phyloP scores from a whole-genome alignment of 2,113 vertebrate species.

The Pelecanoides urinatrix region DNA sequence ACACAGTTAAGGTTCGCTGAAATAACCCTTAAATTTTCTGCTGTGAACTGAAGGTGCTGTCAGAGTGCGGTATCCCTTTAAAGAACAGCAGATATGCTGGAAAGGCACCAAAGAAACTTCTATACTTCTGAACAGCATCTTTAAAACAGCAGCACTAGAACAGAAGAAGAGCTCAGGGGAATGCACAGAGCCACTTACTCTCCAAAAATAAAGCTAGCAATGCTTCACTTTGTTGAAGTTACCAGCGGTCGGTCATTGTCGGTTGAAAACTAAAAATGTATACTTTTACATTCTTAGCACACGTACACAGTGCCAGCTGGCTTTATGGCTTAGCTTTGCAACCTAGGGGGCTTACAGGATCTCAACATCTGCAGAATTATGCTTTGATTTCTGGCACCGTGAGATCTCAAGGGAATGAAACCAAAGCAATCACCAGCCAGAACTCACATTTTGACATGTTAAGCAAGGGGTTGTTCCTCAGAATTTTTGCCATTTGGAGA shows the following conservation, averaged over 20 bases:
- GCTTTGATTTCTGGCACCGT: conserved; percentile 69
- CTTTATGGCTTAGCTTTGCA: conserved; percentile 46
- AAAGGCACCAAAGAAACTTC: conserved; percentile 41
- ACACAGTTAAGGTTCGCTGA: background rate
- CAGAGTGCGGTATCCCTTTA: conserved; percentile 2
- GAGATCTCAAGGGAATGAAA: conserved; percentile 54
- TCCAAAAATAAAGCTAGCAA: conserved; percentile 34
- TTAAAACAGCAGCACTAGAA: conserved; percentile 51
- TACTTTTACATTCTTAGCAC: conserved; percentile 68
- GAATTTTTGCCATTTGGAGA: conserved; percentile 64
- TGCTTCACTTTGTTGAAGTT: conserved; percentile 51
- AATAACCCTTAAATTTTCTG: conserved; percentile 21
- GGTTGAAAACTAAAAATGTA: conserved; percentile 67
- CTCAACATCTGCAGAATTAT: conserved; percentile 70
- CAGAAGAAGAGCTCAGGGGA: conserved; percentile 38
- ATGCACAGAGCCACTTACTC: conserved; percentile 32
- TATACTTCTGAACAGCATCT: conserved; percentile 33
- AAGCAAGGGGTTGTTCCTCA: conserved; percentile 55
- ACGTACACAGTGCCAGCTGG: conserved; percentile 54
- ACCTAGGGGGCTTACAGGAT: conserved; percentile 62
- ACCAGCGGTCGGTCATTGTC: conserved; percentile 57
- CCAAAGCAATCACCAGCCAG: conserved; percentile 62
- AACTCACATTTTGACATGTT: conserved; percentile 72
- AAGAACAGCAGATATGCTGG: conserved; percentile 52
- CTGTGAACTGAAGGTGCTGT: background rate